A percentile compares a stretch with the other conserved stretches of the same genome.
Conservation (phyloP, 2,113 vertebrate genomes). For the Xenotilapia caudafasciata region DNA sequence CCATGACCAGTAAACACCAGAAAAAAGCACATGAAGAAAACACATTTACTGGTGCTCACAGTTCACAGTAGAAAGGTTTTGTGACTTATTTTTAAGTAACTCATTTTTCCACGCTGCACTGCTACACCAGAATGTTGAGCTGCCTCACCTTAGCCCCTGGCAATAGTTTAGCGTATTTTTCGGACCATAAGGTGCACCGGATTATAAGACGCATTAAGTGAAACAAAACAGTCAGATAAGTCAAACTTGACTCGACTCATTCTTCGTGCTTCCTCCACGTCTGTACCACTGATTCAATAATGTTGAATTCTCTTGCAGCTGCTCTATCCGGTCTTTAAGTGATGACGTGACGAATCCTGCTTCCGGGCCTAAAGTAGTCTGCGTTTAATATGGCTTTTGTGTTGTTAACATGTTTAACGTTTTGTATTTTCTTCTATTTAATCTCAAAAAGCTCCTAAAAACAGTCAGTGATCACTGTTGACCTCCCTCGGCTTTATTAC, state of each 20-base stretch:
- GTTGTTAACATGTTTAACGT: background rate
- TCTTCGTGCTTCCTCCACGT: background rate
- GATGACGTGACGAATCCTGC: fast-evolving
- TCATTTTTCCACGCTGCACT: background rate
- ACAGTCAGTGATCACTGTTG: background rate
- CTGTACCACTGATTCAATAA: background rate
- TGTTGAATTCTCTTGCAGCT: fast-evolving
- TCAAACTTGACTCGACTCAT: background rate
- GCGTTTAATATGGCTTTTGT: background rate
- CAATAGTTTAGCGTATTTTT: background rate
- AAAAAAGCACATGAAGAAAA: background rate
- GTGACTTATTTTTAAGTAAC: fast-evolving
- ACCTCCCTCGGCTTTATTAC: background rate
- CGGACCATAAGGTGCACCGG: fast-evolving
- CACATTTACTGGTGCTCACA: background rate
- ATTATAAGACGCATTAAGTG: background rate
- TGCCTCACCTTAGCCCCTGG: background rate
- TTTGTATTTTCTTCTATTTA: background rate
- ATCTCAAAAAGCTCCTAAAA: background rate
- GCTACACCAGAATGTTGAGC: background rate
- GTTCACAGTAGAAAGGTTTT: background rate
- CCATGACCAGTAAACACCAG: background rate
- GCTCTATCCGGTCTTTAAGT: background rate
- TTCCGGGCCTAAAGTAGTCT: background rate
- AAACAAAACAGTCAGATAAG: background rate